Base-by-base conservation (phyloP, 2,888 invertebrate species). In the Cryptus viduatorius region DNA sequence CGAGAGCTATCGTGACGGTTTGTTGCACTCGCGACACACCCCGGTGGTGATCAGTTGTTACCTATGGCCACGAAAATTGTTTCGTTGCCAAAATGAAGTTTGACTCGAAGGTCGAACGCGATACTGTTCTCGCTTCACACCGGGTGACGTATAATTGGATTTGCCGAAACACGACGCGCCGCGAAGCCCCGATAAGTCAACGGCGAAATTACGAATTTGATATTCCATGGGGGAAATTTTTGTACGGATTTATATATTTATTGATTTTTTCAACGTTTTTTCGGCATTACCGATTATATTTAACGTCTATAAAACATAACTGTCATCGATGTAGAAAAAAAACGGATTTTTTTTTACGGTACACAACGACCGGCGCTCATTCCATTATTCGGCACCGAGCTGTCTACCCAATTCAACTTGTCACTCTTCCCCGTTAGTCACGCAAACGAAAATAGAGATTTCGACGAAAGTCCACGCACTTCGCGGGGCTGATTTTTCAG, bases 1-100 rank as follows among this genome's bases (percentile, higher is more conserved):
- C 73, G 80, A 67, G 61, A 73, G 61, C 16, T 31, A 16, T 73
- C 48, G 73, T 59, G 61, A 69, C 83, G 83, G 83, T 83, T 83
- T 79, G 83, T 83, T 83, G 83, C 83, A 79, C 83, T 69, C 73
- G 44, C 56, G 24, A 37, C 53, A 10, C 53, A 16, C 53, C 19
- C 53, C 19, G 19, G 19, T 53, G 53, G 8, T 19, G 10, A 4
- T 4, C 53, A 16, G 24, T 72, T 53, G 29, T 46, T 56, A 19
- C 61, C 68, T 44, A 67, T 31, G 31, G 16, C 42, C n/a, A 24
- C 4, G 48, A 42, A 42, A 12, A 42, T 53, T 7, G 71, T 71
- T 19, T 37, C 65, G 75, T 59, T 76, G 83, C 71, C 79, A 83
- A 76, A 83, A 71, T 46, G 31, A 3, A 42, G 46, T 44, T 31